phyloP scores from a whole-genome alignment of 2,113 vertebrate species.

The Entelurus aequoreus region DNA sequence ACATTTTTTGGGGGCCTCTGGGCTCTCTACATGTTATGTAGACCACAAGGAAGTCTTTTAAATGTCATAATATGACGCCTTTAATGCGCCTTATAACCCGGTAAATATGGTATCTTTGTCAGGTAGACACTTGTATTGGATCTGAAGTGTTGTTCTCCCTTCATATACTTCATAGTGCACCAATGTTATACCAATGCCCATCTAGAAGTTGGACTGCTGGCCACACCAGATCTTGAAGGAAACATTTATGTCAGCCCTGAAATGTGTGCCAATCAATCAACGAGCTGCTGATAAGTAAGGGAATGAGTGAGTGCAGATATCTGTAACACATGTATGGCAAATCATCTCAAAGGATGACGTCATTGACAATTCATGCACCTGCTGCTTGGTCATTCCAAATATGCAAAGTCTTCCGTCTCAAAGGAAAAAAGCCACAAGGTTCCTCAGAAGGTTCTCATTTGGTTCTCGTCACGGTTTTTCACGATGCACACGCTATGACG shows the following conservation, averaged over 20 bases:
- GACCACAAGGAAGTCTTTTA: no score
- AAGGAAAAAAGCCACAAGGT: not conserved
- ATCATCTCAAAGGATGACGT: slow-evolving; percentile 2
- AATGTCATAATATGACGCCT: no score
- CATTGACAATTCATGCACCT: slow-evolving; percentile 5
- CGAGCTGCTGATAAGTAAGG: not conserved
- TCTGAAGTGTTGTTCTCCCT: no score
- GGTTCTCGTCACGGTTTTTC: no score
- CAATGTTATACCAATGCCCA: no score
- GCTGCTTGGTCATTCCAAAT: not conserved
- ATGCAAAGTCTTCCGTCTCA: not conserved
- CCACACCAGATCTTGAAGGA: not conserved
- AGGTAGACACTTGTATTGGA: no score
- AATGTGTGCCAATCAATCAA: slow-evolving; percentile 1
- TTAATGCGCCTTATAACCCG: no score
- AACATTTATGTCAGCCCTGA: not conserved
- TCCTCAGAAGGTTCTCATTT: not conserved
- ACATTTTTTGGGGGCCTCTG: no score
- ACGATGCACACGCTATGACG: not conserved
- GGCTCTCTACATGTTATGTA: no score
- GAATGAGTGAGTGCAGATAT: not conserved
- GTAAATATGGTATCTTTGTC: no score
- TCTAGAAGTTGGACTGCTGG: not conserved
- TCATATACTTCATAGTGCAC: no score
- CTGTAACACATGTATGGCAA: slow-evolving; percentile 1